Base-by-base conservation (phyloP, 2,797 vertebrate genomes). In the Mormyrus proboscirostris region DNA sequence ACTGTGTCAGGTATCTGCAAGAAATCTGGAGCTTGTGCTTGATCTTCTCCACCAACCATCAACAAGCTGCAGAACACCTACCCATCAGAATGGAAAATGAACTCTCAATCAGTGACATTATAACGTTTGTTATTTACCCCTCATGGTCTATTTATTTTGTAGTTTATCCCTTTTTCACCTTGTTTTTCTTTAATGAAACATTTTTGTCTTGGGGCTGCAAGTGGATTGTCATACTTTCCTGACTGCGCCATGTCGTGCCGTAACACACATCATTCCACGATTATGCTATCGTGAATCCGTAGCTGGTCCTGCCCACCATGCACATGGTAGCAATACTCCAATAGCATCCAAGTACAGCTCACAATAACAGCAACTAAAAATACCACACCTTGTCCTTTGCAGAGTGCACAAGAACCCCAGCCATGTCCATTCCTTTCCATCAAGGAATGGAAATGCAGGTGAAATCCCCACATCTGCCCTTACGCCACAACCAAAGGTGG, bases 21-120 rank as follows among this genome's bases (percentile, higher is more conserved):
- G 29, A 86, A 57, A 16, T 87, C 33, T 12, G n/a, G 22, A 51
- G 25, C 82, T 85, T 14, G 47, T 85, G n/a, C 44, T 85, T 59
- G 29, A 53, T 59, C 53, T 57, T 87, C 86, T 57, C 53, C 29
- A 22, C 51, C 85, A 87, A 86, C 84, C 84, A 86, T 86, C 49
- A 86, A 87, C 50, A 38, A 57, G 25, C 86, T 87, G 53, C 22
- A 41, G 33, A 41, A 7, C 25, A 87, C 33, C 86, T 53, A 10
- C 14, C 12, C 8, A 51, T 57, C 25, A 87, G 22, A 55, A 59
- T 22, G 8, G 53, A 57, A 57, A 41, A 87, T 22, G 0, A 29
- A 85, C 19, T 33, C 29, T 10, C 6, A 1, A 57, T 82, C 16
- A 82, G 76, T 47, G 41, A 82, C 76, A 82, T 76, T 33, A 19